Conservation (phyloP, 2,113 vertebrate species). For the Chlorodrepanis virens region DNA sequence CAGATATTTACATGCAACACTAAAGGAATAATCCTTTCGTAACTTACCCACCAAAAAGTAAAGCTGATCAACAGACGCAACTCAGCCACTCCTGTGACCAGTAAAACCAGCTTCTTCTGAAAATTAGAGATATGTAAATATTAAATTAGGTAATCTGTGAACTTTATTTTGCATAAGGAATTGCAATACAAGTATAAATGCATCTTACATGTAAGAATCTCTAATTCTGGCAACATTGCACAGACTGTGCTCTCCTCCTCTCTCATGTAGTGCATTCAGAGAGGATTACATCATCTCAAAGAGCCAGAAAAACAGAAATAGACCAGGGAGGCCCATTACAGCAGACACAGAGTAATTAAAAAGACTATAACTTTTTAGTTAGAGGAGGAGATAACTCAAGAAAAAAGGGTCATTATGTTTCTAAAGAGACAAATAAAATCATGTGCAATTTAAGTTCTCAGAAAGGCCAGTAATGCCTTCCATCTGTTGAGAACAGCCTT, state of each 20-base stretch:
- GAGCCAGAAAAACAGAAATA: slow-evolving; percentile 9
- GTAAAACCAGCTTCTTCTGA: neutral
- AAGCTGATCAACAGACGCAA: neutral
- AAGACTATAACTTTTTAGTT: slow-evolving; percentile 27
- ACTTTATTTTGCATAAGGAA: neutral
- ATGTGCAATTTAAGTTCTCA: slow-evolving; percentile 26
- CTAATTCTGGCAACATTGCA: neutral
- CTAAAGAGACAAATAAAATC: slow-evolving; percentile 54
- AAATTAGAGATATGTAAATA: neutral
- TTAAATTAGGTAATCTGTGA: neutral
- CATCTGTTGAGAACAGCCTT: slow-evolving; percentile 16
- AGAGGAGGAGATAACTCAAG: slow-evolving; percentile 13
- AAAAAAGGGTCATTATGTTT: slow-evolving; percentile 16
- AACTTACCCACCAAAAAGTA: neutral
- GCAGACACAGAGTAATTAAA: slow-evolving; percentile 18
- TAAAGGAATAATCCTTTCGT: slow-evolving; percentile 22
- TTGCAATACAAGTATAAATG: neutral
- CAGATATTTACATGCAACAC: slow-evolving; percentile 16
- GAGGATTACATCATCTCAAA: neutral
- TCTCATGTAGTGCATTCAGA: neutral
- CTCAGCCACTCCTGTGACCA: slow-evolving; percentile 60
- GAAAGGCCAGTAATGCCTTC: slow-evolving; percentile 40
- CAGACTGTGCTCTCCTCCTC: neutral
- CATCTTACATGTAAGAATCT: neutral
- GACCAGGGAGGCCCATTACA: slow-evolving; percentile 4